Conservation (phyloP, 2,888 invertebrate species). For the Diarsia dahlii region DNA sequence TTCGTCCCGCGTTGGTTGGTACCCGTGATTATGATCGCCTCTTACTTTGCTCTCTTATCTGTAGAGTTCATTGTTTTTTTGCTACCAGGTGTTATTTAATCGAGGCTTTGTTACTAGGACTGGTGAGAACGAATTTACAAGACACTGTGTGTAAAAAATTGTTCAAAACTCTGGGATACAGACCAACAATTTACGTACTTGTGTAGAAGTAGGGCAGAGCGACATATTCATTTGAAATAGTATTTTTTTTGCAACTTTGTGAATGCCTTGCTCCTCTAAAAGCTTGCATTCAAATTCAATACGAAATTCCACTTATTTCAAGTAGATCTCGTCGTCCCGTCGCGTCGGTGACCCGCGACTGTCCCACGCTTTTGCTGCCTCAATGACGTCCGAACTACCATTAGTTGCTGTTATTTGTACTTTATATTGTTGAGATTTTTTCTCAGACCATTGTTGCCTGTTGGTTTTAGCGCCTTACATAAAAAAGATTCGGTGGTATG, state of each 20-base stretch:
- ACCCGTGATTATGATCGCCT: constrained; percentile 74
- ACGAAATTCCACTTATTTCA: constrained; percentile 63
- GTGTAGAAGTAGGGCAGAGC: background rate
- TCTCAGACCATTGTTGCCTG: constrained; percentile 70
- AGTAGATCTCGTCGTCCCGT: constrained; percentile 66
- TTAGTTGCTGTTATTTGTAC: constrained; percentile 69
- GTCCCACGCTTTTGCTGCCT: constrained; percentile 79
- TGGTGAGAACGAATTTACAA: constrained; percentile 23
- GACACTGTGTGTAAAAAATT: background rate
- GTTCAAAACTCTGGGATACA: too few relatives aligned
- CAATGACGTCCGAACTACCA: constrained; percentile 63
- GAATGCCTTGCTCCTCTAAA: constrained; percentile 7
- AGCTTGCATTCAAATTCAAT: constrained; percentile 49
- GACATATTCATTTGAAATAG: background rate
- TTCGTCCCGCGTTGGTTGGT: constrained; percentile 64
- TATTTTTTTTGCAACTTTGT: background rate
- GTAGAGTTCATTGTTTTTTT: constrained; percentile 63
- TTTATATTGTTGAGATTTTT: constrained; percentile 68
- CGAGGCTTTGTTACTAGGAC: constrained; percentile 43
- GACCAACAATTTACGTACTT: background rate
- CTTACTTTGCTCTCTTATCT: constrained; percentile 68
- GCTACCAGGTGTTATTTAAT: constrained; percentile 44
- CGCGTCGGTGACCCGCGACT: constrained; percentile 73
- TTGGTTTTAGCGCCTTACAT: constrained; percentile 60
- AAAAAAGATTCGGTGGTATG: constrained; percentile 40